Evolutionary conservation across 2,888 invertebrate species (phyloP).

Genomic region (Drosophila lutescens): DNA sequence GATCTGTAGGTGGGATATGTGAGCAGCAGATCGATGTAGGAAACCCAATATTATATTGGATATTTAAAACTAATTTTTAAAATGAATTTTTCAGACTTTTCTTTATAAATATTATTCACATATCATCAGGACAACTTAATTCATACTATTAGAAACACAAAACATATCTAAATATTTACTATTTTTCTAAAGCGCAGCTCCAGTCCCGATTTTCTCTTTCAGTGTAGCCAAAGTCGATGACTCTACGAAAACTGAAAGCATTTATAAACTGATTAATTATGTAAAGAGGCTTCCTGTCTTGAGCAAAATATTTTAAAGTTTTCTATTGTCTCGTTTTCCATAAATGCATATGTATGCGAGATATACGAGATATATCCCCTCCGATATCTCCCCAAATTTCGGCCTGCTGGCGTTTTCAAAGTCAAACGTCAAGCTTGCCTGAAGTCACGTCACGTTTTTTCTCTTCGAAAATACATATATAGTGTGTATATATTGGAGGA

Average conservation of each 20-base stretch:
- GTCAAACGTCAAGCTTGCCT: constrained; percentile 47
- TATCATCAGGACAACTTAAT: too few relatives aligned
- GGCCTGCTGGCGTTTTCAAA: constrained; percentile 57
- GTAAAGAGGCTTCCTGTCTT: constrained; percentile 78
- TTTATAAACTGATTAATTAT: constrained; percentile 78
- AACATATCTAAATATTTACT: too few relatives aligned
- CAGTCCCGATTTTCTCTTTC: neutral
- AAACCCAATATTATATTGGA: too few relatives aligned
- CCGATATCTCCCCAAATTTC: neutral
- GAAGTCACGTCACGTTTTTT: constrained; percentile 68
- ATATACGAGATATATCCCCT: constrained; percentile 3
- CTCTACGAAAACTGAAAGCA: constrained; percentile 23
- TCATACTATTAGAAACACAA: too few relatives aligned
- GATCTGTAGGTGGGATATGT: constrained; percentile 26
- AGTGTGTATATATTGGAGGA: constrained; percentile 35
- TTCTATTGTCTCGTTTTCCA: constrained; percentile 53
- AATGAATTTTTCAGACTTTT: too few relatives aligned
- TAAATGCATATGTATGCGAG: constrained; percentile 22
- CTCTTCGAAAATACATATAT: neutral
- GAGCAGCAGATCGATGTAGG: neutral
- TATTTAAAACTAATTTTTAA: too few relatives aligned
- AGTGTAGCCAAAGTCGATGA: constrained; percentile 3
- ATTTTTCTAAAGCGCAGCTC: too few relatives aligned
- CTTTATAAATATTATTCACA: too few relatives aligned
- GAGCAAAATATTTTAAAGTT: constrained; percentile 62